These are phyloP conservation scores for Microplitis deprimator DNA, from an alignment of 2,888 invertebrate species.

Conservation along the genomic window DNA sequence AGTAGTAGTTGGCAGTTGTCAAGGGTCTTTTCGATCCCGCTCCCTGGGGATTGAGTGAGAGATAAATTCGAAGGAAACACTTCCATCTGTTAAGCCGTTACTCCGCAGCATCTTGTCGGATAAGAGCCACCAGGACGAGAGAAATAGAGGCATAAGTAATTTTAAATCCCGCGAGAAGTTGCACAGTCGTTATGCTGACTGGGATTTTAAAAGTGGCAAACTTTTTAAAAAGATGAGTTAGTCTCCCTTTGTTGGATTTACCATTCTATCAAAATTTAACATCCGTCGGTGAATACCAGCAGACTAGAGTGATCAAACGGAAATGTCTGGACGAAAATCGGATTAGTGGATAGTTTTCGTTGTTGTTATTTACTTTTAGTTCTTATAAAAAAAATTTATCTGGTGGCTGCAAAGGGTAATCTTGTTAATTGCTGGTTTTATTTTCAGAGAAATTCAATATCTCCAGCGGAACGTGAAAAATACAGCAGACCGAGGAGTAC, in stretches of 20 bases:
- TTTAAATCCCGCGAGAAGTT: constrained; percentile 44
- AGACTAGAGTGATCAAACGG: too few relatives aligned
- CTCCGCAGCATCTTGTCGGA: constrained; percentile 28
- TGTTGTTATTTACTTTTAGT: too few relatives aligned
- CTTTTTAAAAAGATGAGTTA: too few relatives aligned
- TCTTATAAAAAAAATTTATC: too few relatives aligned
- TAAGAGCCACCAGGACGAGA: constrained; percentile 25
- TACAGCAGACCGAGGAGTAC: constrained; percentile 84
- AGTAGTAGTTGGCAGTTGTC: constrained; percentile 1
- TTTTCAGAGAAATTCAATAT: constrained; percentile 87
- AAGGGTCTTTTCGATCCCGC: constrained; percentile 11
- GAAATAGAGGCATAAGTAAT: constrained; percentile 53
- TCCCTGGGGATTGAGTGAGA: constrained; percentile 25
- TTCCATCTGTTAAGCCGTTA: constrained; percentile 23
- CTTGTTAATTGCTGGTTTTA: too few relatives aligned
- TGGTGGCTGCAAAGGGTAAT: too few relatives aligned
- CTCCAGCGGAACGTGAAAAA: constrained; percentile 83
- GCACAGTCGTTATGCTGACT: constrained; percentile 48
- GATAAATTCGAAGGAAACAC: constrained; percentile 26
- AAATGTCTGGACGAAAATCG: too few relatives aligned
- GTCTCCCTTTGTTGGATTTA: too few relatives aligned
- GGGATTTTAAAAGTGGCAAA: too few relatives aligned
- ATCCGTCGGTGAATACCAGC: too few relatives aligned
- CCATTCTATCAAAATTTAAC: too few relatives aligned
- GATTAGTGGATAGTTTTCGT: too few relatives aligned